phyloP scores from a whole-genome alignment of 23 tunicate genomes.

The Trididemnum nubilum region DNA sequence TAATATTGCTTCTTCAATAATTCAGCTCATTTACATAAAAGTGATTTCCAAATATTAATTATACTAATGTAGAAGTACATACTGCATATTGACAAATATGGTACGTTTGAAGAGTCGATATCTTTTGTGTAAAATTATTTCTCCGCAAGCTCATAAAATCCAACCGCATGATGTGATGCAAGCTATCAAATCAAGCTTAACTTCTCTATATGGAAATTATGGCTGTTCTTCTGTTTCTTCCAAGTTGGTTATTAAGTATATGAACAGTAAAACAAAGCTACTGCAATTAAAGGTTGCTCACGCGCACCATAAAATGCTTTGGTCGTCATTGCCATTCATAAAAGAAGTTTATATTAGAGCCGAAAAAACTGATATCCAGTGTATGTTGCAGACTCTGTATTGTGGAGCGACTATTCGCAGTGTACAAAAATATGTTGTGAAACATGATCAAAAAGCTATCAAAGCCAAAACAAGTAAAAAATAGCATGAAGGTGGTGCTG shows the following conservation, averaged over 20 bases:
- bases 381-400: conserved; percentile 22
- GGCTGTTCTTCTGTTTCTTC: not conserved
- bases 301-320: not conserved
- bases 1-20: too few species aligned
- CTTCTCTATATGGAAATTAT: not conserved
- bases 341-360: not conserved
- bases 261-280: conserved; percentile 11
- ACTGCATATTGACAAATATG: conserved; percentile 13
- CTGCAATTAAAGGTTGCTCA: not conserved
- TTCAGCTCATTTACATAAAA: too few species aligned
- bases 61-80: too few species aligned
- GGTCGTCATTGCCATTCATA: conserved; percentile 26
- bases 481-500: too few species aligned
- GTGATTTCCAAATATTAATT: too few species aligned
- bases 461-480: not conserved
- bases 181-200: not conserved
- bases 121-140: not conserved
- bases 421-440: conserved; percentile 28
- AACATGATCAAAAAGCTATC: conserved; percentile 14
- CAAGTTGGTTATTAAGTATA: conserved; percentile 3
- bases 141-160: not conserved
- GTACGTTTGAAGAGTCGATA: conserved; percentile 29
- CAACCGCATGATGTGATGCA: not conserved
- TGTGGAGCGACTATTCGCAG: conserved; percentile 33
- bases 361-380: not conserved